A percentile compares a stretch with the other conserved stretches of the same genome.
Conservation (phyloP, 2,797 vertebrate species). For the Crypturellus tataupa region DNA sequence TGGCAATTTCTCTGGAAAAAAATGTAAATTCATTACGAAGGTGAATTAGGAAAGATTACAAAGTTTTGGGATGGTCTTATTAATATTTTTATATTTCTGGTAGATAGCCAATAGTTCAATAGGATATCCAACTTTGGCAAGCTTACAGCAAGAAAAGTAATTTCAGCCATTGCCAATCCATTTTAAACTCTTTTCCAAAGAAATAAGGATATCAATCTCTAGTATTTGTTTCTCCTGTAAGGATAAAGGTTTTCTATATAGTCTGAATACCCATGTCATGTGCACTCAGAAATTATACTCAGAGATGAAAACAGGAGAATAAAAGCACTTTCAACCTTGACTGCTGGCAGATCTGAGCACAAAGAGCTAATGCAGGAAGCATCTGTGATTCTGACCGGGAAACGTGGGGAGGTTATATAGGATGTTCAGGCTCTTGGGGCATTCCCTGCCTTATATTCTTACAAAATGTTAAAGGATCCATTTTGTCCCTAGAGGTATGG, state of each 20-base stretch:
- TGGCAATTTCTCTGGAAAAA: slow-evolving; percentile 35
- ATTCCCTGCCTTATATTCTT: neutral
- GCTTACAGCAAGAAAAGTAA: slow-evolving; percentile 33
- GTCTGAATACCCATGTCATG: slow-evolving; percentile 22
- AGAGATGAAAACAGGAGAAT: neutral
- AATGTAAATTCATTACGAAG: slow-evolving; percentile 18
- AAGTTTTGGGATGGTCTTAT: neutral
- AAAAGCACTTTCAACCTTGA: neutral
- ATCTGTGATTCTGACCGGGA: slow-evolving; percentile 7
- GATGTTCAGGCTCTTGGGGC: neutral
- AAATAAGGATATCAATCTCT: slow-evolving; percentile 41
- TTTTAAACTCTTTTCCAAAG: slow-evolving; percentile 61
- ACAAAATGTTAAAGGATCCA: neutral
- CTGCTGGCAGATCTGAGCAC: neutral
- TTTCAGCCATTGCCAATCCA: slow-evolving; percentile 57
- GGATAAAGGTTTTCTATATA: slow-evolving; percentile 13
- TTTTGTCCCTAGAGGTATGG: slow-evolving; percentile 8
- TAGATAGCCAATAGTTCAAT: slow-evolving; percentile 5
- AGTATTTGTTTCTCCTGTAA: slow-evolving; percentile 25
- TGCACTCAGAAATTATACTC: neutral
- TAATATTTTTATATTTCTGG: slow-evolving; percentile 46
- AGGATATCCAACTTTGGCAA: slow-evolving; percentile 25
- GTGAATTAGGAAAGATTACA: slow-evolving; percentile 23
- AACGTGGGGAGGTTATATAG: neutral
- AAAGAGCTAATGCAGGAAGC: neutral